phyloP scores from a whole-genome alignment of 2,888 invertebrate species.

The Boloria euphrosyne region DNA sequence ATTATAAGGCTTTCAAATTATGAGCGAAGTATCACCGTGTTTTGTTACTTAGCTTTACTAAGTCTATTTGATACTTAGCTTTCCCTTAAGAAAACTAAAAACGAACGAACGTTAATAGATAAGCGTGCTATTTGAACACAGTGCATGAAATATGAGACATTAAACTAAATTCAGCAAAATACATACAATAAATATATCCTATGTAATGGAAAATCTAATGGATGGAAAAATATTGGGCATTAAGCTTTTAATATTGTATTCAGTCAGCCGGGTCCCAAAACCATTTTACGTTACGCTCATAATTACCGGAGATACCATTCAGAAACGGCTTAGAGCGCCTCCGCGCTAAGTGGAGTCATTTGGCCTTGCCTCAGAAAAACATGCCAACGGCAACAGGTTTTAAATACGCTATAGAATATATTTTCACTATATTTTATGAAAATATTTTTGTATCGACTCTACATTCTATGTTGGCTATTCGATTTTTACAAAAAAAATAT shows the following conservation, averaged over 20 bases:
- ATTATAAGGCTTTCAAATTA: too few species aligned
- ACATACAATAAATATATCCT: neutral
- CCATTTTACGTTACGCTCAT: slow-evolving; percentile 25
- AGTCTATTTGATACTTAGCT: too few species aligned
- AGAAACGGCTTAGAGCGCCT: slow-evolving; percentile 50
- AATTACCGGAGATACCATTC: slow-evolving; percentile 38
- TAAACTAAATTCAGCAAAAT: neutral
- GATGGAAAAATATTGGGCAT: slow-evolving; percentile 12
- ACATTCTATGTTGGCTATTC: neutral
- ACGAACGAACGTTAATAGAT: too few species aligned
- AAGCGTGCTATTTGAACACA: too few species aligned
- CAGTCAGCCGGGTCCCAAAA: slow-evolving; percentile 15
- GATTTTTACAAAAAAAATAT: neutral
- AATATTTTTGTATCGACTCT: slow-evolving; percentile 9
- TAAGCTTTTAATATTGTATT: slow-evolving; percentile 7
- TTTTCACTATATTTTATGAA: slow-evolving; percentile 15
- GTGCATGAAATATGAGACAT: too few species aligned
- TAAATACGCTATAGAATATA: slow-evolving; percentile 20
- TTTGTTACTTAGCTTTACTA: too few species aligned
- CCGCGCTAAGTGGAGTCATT: slow-evolving; percentile 50
- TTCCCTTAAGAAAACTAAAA: too few species aligned
- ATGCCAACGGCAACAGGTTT: slow-evolving; percentile 68
- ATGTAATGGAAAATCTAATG: neutral
- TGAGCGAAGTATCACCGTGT: too few species aligned
- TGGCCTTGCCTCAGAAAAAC: slow-evolving; percentile 55